These are phyloP conservation scores for Thysanoteuthis rhombus DNA, from an alignment of 2,888 invertebrate species.

Conservation along the genomic window DNA sequence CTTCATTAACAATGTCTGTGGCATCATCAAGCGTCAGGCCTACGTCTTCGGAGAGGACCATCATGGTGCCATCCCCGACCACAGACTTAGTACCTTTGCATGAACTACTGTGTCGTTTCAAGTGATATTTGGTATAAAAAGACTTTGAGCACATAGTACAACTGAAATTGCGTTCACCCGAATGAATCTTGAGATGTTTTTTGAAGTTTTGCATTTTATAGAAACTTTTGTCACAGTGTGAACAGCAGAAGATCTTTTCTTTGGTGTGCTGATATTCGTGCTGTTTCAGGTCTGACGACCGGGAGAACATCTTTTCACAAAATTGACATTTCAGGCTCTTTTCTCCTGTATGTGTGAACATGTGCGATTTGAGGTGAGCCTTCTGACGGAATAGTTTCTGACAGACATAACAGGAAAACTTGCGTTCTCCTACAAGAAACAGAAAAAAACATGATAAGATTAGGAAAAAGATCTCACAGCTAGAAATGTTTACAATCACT, in stretches of 20 bases:
- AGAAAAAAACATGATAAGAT: background rate
- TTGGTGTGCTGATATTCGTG: conserved; percentile 60
- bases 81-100: conserved; percentile 45
- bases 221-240: conserved; percentile 53
- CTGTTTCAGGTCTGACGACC: conserved; percentile 53
- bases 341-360: conserved; percentile 55
- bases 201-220: conserved; percentile 56
- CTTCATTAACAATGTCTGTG: background rate
- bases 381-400: conserved; percentile 59
- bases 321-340: conserved; percentile 54
- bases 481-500: no score
- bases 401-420: conserved; percentile 55
- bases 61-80: background rate
- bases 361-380: conserved; percentile 58
- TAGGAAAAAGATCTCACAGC: background rate
- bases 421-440: conserved; percentile 47
- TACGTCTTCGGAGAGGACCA: background rate
- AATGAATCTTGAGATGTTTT: conserved; percentile 57
- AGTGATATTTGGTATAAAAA: conserved; percentile 57
- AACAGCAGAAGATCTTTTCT: conserved; percentile 51
- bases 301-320: conserved; percentile 56
- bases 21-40: background rate
- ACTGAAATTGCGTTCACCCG: conserved; percentile 51
- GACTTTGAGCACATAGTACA: conserved; percentile 54
- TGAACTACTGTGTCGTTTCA: conserved; percentile 53